Percentiles rank a stretch among this genome's conserved stretches.
These are phyloP conservation scores for Trichogramma pretiosum DNA, from an alignment of 1,140 invertebrate species.

Conservation along the genomic window DNA sequence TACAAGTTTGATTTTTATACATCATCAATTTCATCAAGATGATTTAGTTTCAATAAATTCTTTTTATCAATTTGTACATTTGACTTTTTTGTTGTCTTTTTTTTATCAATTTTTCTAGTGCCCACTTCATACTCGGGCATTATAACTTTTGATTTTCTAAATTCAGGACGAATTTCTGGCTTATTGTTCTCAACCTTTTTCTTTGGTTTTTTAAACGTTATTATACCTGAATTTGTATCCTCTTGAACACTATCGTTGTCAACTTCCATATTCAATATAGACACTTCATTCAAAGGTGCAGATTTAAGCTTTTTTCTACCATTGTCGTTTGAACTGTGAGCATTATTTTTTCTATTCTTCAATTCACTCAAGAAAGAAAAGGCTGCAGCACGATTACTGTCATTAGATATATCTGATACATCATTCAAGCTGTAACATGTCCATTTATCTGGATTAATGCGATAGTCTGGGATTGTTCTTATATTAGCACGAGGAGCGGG, in stretches of 20 bases:
- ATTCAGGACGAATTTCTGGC: conserved; percentile 45
- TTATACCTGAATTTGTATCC: background rate
- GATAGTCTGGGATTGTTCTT: conserved; percentile 55
- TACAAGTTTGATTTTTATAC: conserved; percentile 10
- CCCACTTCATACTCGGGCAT: conserved; percentile 77
- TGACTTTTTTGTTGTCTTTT: conserved; percentile 42
- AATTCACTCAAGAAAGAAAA: conserved; percentile 60
- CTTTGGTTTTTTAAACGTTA: conserved; percentile 18
- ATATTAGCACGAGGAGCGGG: conserved; percentile 47
- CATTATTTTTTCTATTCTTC: conserved; percentile 47
- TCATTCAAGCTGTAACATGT: conserved; percentile 64
- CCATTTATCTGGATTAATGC: conserved; percentile 69
- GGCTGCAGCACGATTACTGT: conserved; percentile 61
- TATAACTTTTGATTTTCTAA: conserved; percentile 58
- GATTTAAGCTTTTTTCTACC: conserved; percentile 17
- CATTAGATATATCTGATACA: conserved; percentile 65
- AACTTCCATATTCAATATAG: conserved; percentile 30
- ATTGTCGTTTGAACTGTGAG: conserved; percentile 9
- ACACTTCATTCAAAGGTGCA: too few relatives aligned
- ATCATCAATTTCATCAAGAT: conserved; percentile 49
- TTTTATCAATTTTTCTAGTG: conserved; percentile 41
- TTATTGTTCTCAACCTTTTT: conserved; percentile 14
- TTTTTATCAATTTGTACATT: conserved; percentile 30
- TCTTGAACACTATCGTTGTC: conserved; percentile 11
- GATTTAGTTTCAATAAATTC: conserved; percentile 50